Percentiles rank a stretch among this genome's conserved stretches.
phyloP scores from a whole-genome alignment of 2,113 vertebrate genomes.

The Thalassoma bifasciatum region DNA sequence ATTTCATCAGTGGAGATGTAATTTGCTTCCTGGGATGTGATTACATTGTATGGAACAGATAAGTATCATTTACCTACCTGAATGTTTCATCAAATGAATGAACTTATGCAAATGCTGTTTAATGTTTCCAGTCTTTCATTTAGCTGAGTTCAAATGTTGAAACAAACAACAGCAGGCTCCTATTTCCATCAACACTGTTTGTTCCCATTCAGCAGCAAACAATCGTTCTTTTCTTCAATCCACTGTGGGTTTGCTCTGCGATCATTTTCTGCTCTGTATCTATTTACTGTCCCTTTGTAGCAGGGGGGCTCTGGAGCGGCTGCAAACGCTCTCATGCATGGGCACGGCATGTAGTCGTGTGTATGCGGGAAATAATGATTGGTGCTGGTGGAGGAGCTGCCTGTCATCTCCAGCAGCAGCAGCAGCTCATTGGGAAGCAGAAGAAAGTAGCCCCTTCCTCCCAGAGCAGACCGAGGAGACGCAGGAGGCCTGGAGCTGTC shows the following conservation, averaged over 20 bases:
- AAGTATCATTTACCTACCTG: background rate
- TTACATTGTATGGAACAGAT: slow-evolving; percentile 3
- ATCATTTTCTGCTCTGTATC: slow-evolving; percentile 34
- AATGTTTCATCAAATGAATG: slow-evolving; percentile 13
- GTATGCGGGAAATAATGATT: slow-evolving; percentile 46
- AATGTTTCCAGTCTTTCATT: slow-evolving; percentile 11
- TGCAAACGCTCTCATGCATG: slow-evolving; percentile 18
- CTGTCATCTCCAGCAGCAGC: slow-evolving; percentile 40
- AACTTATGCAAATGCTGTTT: slow-evolving; percentile 23
- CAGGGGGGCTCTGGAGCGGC: background rate
- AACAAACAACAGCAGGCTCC: slow-evolving; percentile 26
- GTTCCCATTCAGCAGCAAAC: slow-evolving; percentile 18
- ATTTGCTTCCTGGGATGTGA: slow-evolving; percentile 24
- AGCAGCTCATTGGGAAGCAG: slow-evolving; percentile 49
- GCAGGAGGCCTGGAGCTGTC: slow-evolving; percentile 12
- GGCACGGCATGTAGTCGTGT: background rate
- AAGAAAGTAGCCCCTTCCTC: slow-evolving; percentile 37
- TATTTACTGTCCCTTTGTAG: slow-evolving; percentile 44
- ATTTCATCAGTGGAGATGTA: slow-evolving; percentile 17
- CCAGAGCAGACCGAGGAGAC: slow-evolving; percentile 6
- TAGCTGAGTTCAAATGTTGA: slow-evolving; percentile 12
- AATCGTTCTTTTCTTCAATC: slow-evolving; percentile 26
- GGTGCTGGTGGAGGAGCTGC: slow-evolving; percentile 30
- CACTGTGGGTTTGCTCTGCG: slow-evolving; percentile 28
- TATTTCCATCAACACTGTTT: slow-evolving; percentile 31